Conservation (phyloP, 2,888 invertebrate genomes). For the Andricus curvator region DNA sequence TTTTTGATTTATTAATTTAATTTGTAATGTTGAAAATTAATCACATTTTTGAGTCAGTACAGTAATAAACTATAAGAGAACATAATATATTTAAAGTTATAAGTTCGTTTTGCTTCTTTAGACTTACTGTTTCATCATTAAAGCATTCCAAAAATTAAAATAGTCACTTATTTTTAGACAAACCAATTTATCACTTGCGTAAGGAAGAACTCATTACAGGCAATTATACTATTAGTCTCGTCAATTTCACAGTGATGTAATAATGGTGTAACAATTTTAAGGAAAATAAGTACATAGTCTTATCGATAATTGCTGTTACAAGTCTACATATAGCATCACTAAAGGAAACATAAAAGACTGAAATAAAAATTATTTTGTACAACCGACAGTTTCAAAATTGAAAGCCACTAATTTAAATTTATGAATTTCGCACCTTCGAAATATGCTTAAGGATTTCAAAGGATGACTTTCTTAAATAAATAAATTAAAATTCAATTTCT, state of each 20-base stretch:
- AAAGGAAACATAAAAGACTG: not conserved
- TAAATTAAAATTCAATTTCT: no score
- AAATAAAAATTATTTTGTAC: not conserved
- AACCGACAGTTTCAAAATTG: no score
- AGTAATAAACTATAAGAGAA: no score
- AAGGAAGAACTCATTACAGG: constrained; percentile 17
- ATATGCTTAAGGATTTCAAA: no score
- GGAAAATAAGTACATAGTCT: not conserved
- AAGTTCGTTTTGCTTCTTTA: not conserved
- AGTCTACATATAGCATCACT: not conserved
- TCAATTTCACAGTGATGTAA: constrained; percentile 3
- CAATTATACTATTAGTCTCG: constrained; percentile 25
- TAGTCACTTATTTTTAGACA: constrained; percentile 12
- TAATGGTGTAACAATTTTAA: constrained; percentile 12
- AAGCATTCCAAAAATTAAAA: not conserved
- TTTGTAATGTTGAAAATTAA: no score
- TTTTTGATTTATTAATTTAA: no score
- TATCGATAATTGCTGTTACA: not conserved
- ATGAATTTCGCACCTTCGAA: no score
- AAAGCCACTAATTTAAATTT: no score
- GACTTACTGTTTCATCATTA: not conserved
- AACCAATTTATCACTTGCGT: constrained; percentile 13
- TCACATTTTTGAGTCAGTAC: no score
- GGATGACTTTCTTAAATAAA: no score
- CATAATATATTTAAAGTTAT: no score